Percentiles rank a stretch among this genome's conserved stretches.
Evolutionary conservation across 2,797 vertebrate genomes (phyloP).

Genomic region (Fratercula arctica): DNA sequence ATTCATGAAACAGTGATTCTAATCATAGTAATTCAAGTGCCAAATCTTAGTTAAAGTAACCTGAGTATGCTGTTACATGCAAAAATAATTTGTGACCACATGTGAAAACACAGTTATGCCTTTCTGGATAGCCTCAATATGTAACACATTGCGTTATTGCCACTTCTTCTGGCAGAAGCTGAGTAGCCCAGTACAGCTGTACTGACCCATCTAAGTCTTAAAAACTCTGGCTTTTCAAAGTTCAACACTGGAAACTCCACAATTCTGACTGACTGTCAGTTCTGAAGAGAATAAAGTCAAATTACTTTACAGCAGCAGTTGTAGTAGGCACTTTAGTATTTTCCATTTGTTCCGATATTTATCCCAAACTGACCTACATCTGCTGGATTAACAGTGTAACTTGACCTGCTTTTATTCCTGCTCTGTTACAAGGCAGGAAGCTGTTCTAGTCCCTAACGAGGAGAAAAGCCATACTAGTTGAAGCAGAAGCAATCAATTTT

Average conservation of each 20-base stretch:
- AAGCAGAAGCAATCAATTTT: conserved; percentile 16
- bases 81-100: neutral
- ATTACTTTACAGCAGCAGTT: conserved; percentile 52
- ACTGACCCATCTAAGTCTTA: neutral
- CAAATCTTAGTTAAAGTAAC: neutral
- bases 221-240: neutral
- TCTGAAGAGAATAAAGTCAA: conserved; percentile 47
- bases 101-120: neutral
- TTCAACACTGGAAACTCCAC: neutral
- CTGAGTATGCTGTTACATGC: neutral
- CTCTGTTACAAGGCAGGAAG: conserved; percentile 13
- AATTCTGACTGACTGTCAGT: conserved; percentile 12
- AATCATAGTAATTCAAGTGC: neutral
- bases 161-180: neutral
- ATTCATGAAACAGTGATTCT: neutral
- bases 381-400: conserved; percentile 73
- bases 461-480: neutral
- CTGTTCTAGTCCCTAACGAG: conserved; percentile 34
- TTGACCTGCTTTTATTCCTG: conserved; percentile 75
- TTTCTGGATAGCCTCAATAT: neutral
- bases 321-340: conserved; percentile 55
- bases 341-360: conserved; percentile 71
- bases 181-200: neutral
- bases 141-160: neutral
- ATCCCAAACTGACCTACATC: conserved; percentile 81